Evolutionary conservation across 1,140 invertebrate species (phyloP), one percentile per base, ranked within the genome.

Genomic region (Orussus abietinus): DNA sequence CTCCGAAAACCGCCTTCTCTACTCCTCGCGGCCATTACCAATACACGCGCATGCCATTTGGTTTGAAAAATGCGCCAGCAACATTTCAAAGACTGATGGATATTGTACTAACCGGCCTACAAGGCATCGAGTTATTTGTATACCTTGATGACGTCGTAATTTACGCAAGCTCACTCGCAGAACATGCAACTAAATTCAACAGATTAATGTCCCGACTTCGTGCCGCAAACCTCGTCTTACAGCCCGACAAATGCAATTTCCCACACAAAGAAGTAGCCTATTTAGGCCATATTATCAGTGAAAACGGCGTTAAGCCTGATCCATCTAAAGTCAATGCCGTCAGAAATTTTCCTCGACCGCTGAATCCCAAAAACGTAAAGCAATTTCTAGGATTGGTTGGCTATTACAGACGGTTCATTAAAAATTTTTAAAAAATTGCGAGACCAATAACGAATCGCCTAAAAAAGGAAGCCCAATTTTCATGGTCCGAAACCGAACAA

Each of bases 1-100:
- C 19, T 11, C 25, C 44, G 1, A 74, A 72, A 47, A 72, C 72
- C 3, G 67, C 60, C 1, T 72, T 72, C 29, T 43, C 47, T 0
- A 59, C 50, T 1, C 41, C 45, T 17, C n/a, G 37, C 14, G 51
- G 53, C 0, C 44, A 48, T 22, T 66, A 47, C 36, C 43, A 52
- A 6, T 63, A 45, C 26, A 12, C 28, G 17, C 18, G 40, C 5
- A 45, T 64, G 20, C 47, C 59, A 2, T 52, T 54, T 21, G 59
- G 55, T n/a, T n/a, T n/a, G n/a, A n/a, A n/a, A n/a, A n/a, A 46
- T 21, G 40, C 38, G 3, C 59, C 57, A 2, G 38, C 40, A 5
- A 49, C 48, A 31, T 69, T 72, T 42, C 55, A 69, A 42, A 11
- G 56, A 35, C 9, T 55, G 3, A 58, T 65, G 47, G 52, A 70